Evolutionary conservation across 2,888 invertebrate genomes (phyloP).

Genomic region (Pristionchus mayeri): DNA sequence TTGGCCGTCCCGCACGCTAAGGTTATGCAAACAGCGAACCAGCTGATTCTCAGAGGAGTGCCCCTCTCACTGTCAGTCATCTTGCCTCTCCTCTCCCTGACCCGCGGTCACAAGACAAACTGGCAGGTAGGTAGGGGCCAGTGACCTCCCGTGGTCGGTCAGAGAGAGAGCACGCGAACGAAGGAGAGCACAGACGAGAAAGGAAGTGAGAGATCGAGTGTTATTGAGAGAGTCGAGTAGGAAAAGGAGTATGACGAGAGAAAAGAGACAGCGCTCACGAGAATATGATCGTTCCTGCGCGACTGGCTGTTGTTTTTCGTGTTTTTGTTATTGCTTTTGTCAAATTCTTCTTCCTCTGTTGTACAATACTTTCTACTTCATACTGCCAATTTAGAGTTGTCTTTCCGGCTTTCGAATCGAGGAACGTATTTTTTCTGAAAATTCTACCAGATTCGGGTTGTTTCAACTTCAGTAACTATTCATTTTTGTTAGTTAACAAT

Average conservation of each 20-base stretch:
- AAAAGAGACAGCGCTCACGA: neutral
- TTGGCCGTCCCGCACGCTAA: no score
- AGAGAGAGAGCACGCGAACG: neutral
- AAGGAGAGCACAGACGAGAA: neutral
- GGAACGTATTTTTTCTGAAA: no score
- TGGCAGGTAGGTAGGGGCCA: slow-evolving; percentile 21
- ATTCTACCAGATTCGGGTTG: no score
- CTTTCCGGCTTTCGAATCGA: no score
- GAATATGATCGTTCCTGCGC: neutral
- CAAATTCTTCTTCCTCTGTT: no score
- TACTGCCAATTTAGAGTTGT: no score
- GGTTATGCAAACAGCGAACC: slow-evolving; percentile 9
- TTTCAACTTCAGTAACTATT: no score
- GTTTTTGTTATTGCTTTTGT: no score
- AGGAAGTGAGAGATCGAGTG: neutral
- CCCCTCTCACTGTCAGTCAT: neutral
- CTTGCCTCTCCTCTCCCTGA: neutral
- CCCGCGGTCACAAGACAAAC: neutral
- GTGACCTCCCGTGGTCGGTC: neutral
- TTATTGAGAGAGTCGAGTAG: no score
- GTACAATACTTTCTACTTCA: no score
- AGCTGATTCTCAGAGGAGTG: neutral
- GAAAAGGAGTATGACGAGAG: no score
- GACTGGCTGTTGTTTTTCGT: neutral
- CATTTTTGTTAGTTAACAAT: no score